Conservation (phyloP, 1,140 invertebrate species). For the Drosophila seguyi region DNA sequence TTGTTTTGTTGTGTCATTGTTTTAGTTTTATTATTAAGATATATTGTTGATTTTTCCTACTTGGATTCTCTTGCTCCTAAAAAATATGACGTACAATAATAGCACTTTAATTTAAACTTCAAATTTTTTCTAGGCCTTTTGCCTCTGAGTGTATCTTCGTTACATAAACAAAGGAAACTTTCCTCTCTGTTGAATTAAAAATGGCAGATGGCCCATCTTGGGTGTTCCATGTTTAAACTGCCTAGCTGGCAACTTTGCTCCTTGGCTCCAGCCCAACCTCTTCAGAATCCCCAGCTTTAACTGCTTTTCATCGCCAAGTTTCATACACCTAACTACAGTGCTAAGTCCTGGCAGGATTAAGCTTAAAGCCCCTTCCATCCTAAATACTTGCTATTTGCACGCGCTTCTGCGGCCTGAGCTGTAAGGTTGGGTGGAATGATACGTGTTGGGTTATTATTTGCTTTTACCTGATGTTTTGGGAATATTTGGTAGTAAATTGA, state of each 20-base stretch:
- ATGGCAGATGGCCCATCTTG: slow-evolving; percentile 53
- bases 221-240: slow-evolving; percentile 43
- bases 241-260: slow-evolving; percentile 36
- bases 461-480: slow-evolving; percentile 11
- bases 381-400: slow-evolving; percentile 59
- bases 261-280: slow-evolving; percentile 16
- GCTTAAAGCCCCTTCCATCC: slow-evolving; percentile 32
- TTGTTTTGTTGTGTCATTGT: no score
- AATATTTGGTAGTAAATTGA: background rate
- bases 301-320: slow-evolving; percentile 20
- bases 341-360: slow-evolving; percentile 65
- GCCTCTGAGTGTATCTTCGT: background rate
- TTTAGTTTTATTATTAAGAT: no score
- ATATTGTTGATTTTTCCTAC: no score
- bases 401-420: slow-evolving; percentile 63
- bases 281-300: background rate
- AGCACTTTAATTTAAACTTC: slow-evolving; percentile 54
- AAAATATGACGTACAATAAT: no score
- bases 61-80: no score
- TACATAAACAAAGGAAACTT: background rate
- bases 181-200: slow-evolving; percentile 60
- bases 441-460: slow-evolving; percentile 21
- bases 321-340: slow-evolving; percentile 65
- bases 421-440: background rate
- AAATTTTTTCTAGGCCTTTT: no score